Evolutionary conservation across 2,888 invertebrate genomes (phyloP).

Genomic region (Dorcus hopei): DNA sequence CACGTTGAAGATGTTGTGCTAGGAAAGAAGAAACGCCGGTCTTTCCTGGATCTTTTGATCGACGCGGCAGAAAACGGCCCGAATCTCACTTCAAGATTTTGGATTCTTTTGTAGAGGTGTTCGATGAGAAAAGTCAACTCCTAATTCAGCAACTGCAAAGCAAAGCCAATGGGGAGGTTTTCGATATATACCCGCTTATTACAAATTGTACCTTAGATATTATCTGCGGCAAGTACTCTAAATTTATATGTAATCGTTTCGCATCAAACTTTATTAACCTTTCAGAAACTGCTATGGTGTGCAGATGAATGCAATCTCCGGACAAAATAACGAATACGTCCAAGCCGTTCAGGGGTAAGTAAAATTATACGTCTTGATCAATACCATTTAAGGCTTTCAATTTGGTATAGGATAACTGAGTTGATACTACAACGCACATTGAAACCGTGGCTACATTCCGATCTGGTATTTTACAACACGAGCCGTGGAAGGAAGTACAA

Average conservation of each 20-base stretch:
- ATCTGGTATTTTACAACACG: slow-evolving; percentile 48
- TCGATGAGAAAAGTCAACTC: slow-evolving; percentile 33
- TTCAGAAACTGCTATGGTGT: slow-evolving; percentile 60
- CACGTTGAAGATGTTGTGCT: not conserved
- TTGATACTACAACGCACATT: slow-evolving; percentile 23
- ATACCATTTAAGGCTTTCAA: not conserved
- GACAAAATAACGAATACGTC: slow-evolving; percentile 49
- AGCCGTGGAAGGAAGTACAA: slow-evolving; percentile 46
- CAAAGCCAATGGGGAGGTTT: slow-evolving; percentile 30
- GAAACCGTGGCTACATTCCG: slow-evolving; percentile 51
- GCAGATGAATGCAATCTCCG: slow-evolving; percentile 46
- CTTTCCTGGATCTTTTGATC: slow-evolving; percentile 36
- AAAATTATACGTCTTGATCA: not conserved
- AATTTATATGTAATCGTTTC: not conserved
- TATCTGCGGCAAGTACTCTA: slow-evolving; percentile 36
- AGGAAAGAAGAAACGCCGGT: slow-evolving; percentile 29
- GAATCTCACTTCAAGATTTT: slow-evolving; percentile 37
- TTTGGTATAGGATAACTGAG: slow-evolving; percentile 12
- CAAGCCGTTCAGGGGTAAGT: slow-evolving; percentile 46
- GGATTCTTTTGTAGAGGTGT: slow-evolving; percentile 35
- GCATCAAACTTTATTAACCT: not conserved
- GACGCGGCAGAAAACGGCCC: slow-evolving; percentile 28
- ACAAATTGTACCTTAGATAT: slow-evolving; percentile 38
- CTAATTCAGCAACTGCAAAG: slow-evolving; percentile 25
- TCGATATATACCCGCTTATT: slow-evolving; percentile 37